Evolutionary conservation across 2,888 invertebrate genomes (phyloP), one percentile per base, ranked within the genome.

Genomic region (Tuta absoluta): DNA sequence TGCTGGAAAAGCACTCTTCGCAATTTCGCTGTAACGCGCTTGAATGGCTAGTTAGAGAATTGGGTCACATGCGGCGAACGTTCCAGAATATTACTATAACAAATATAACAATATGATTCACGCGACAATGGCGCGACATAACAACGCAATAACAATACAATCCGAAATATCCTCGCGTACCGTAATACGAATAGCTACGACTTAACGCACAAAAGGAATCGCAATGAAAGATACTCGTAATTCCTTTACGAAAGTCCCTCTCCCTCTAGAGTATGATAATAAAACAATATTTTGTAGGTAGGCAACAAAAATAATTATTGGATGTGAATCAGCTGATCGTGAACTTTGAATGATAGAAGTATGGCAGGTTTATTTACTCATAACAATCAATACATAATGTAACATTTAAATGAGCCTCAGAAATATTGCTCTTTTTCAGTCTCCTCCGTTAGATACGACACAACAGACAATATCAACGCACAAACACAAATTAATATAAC

Each of bases 81-180:
- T 58, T 58, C 38, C 38, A 38, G 58, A 58, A 38, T 23, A 23
- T 23, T 14, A 53, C 24, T 28, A 56, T 28, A 53, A n/a, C 24
- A 56, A 28, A 21, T 21, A 49, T 58, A 58, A 38, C 58, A 58
- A 58, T 58, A 37, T 37, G 58, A 58, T 58, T 38, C 58, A 58
- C 58, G 58, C 14, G 17, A 57, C 57, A 33, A 33, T 57, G 24
- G 11, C 33, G 17, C 33, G 21, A 21, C 37, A 38, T 58, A 58
- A 58, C n/a, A 58, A 21, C 21, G 38, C 58, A 58, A 58, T 58
- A 58, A 37, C 37, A 58, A 58, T 58, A 37, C 58, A 37, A 38
- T 38, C 56, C 28, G 28, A 56, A 56, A 56, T 56, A 56, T 58
- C 33, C 12, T 4, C 37, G 38, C 21, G 38, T 58, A 38, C 17